Evolutionary conservation across 2,113 vertebrate species (phyloP), one percentile per base, ranked within the genome.

Genomic region (Himantopus leucocephalus): DNA sequence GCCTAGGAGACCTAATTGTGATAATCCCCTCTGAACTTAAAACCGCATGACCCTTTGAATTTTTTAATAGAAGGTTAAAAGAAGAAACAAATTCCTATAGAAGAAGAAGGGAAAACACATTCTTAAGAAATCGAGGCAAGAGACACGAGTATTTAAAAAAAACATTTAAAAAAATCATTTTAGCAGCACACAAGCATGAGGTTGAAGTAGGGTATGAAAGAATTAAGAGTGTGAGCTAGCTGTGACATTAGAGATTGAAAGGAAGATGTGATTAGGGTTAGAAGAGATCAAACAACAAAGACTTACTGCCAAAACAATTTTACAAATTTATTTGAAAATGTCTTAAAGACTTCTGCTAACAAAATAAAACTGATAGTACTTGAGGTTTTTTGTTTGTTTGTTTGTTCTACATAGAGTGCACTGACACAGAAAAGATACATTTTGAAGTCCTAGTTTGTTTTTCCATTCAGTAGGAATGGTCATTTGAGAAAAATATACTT

Each of bases 1-100:
- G 75, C 86, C 86, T 94, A 92, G 94, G 86, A 94, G 90, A 96
- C 88, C 78, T 96, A 96, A 97, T 96, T 94, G 96, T 96, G 95
- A 96, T 97, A 96, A 96, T 97, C 96, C 90, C 82, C 75, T 90
- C 90, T 81, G 85, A 90, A 96, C 72, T 88, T 88, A 70, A 96
- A 95, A 97, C 88, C 43, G 9, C 72, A 39, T 43, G 85, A 93
- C 90, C 85, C 76, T 90, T 93, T 94, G 90, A 84, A 63, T 93
- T 92, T 94, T 95, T 86, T 80, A 83, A 92, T 47, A 71, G 93
- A 77, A 92, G 75, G 92, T 86, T 92, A 96, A 94, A 93, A 96
- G 79, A 96, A 92, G 95, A 95, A 97, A 95, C 92, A 94, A 95
- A 94, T 88, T 94, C 72, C 85, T 88, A 85, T 34, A 95, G 67